Conservation (phyloP, 2,113 vertebrate species). For the Mola mola region DNA sequence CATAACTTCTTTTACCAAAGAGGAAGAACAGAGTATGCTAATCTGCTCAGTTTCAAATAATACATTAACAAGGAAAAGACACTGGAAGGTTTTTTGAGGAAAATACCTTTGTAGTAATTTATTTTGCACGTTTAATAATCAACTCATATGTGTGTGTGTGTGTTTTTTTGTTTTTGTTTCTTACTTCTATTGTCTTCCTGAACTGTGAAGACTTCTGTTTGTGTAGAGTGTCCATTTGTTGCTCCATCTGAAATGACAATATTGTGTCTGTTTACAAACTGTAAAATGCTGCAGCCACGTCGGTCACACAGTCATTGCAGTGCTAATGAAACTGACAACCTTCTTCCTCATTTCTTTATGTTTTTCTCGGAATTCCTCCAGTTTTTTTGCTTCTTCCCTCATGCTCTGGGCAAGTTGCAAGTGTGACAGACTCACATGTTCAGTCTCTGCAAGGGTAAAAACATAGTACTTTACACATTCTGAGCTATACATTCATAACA, state of each 20-base stretch:
- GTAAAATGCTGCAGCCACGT: no score
- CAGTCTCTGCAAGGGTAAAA: conserved; percentile 76
- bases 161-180: no score
- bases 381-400: conserved; percentile 90
- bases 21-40: conserved; percentile 42
- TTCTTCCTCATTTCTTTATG: conserved; percentile 90
- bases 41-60: no score
- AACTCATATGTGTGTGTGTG: no score
- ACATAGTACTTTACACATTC: not conserved
- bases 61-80: no score
- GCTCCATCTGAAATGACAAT: conserved; percentile 84
- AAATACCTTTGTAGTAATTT: no score
- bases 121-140: no score
- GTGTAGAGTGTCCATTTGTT: conserved; percentile 89
- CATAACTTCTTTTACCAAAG: conserved; percentile 46
- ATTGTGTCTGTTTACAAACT: not conserved
- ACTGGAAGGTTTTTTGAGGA: no score
- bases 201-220: conserved; percentile 90
- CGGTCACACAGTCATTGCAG: no score
- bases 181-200: conserved; percentile 96
- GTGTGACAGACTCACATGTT: conserved; percentile 89
- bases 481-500: not conserved
- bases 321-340: conserved; percentile 71
- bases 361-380: conserved; percentile 94
- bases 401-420: conserved; percentile 90